These are phyloP conservation scores for Malthinus seriepunctatus DNA, from an alignment of 2,888 invertebrate genomes.

Conservation along the genomic window DNA sequence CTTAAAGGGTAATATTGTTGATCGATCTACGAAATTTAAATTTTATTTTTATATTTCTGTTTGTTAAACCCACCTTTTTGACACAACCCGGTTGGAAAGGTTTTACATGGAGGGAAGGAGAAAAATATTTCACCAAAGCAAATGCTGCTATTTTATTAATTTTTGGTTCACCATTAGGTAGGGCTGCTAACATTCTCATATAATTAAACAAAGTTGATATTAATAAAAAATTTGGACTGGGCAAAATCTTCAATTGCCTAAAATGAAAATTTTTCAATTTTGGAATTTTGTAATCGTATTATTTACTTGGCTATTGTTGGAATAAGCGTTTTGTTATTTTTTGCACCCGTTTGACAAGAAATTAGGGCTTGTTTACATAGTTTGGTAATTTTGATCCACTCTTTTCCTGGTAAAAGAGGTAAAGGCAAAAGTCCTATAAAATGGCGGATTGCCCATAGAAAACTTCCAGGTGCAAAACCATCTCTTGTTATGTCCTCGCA, in stretches of 20 bases:
- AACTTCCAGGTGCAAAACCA: conserved; percentile 22
- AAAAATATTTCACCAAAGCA: conserved; percentile 27
- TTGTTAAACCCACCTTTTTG: conserved; percentile 16
- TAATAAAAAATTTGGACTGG: conserved; percentile 19
- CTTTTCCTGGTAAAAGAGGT: conserved; percentile 31
- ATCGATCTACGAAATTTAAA: conserved; percentile 13
- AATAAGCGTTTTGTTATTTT: neutral
- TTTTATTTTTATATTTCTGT: no score
- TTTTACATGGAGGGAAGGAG: conserved; percentile 20
- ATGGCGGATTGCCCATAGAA: conserved; percentile 31
- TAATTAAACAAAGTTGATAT: conserved; percentile 20
- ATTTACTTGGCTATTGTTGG: conserved; percentile 3
- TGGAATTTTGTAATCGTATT: neutral
- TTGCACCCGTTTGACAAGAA: conserved; percentile 2
- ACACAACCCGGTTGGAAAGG: conserved; percentile 25
- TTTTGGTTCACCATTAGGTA: conserved; percentile 15
- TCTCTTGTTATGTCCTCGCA: conserved; percentile 20
- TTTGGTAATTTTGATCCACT: conserved; percentile 20
- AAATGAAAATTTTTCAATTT: conserved; percentile 5
- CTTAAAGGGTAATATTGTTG: conserved; percentile 20
- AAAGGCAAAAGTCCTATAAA: conserved; percentile 35
- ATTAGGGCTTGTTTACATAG: conserved; percentile 6
- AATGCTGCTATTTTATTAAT: conserved; percentile 20
- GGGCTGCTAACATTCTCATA: conserved; percentile 16
- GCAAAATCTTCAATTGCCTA: conserved; percentile 27